These are phyloP conservation scores for Rhimphoctona megacephalus DNA, from an alignment of 2,888 invertebrate genomes.

Conservation along the genomic window DNA sequence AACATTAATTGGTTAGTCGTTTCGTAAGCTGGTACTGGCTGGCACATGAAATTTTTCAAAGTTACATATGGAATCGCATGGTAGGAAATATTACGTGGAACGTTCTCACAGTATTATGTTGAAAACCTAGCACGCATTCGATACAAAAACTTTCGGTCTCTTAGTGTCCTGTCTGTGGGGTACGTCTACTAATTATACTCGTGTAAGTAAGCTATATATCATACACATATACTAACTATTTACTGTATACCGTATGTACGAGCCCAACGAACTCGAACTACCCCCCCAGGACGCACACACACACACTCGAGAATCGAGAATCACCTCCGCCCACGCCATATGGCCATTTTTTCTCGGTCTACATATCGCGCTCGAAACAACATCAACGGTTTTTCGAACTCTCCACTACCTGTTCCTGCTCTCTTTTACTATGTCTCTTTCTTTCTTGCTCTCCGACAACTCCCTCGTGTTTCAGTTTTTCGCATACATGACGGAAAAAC, in stretches of 20 bases:
- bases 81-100: constrained; percentile 42
- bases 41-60: constrained; percentile 47
- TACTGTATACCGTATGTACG: constrained; percentile 11
- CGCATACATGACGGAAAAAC: constrained; percentile 28
- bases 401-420: constrained; percentile 16
- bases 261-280: constrained; percentile 54
- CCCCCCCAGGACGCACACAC: constrained; percentile 46
- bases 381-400: constrained; percentile 61
- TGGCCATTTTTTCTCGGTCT: constrained; percentile 67
- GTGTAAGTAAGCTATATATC: constrained; percentile 27
- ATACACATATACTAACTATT: constrained; percentile 25
- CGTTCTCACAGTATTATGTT: constrained; percentile 46
- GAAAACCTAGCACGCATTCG: constrained; percentile 20
- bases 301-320: constrained; percentile 51
- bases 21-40: constrained; percentile 38
- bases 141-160: constrained; percentile 37
- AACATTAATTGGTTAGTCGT: constrained; percentile 40
- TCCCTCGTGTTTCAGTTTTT: constrained; percentile 36
- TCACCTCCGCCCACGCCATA: constrained; percentile 73
- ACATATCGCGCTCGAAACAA: constrained; percentile 48
- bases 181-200: constrained; percentile 54
- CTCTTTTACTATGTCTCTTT: constrained; percentile 12
- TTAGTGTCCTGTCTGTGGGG: constrained; percentile 42
- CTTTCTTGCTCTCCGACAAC: constrained; percentile 14
- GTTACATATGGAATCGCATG: constrained; percentile 29